Percentiles rank a stretch among this genome's conserved stretches.
These are phyloP conservation scores for Casuarius casuarius DNA, from an alignment of 2,113 vertebrate species.

Conservation along the genomic window DNA sequence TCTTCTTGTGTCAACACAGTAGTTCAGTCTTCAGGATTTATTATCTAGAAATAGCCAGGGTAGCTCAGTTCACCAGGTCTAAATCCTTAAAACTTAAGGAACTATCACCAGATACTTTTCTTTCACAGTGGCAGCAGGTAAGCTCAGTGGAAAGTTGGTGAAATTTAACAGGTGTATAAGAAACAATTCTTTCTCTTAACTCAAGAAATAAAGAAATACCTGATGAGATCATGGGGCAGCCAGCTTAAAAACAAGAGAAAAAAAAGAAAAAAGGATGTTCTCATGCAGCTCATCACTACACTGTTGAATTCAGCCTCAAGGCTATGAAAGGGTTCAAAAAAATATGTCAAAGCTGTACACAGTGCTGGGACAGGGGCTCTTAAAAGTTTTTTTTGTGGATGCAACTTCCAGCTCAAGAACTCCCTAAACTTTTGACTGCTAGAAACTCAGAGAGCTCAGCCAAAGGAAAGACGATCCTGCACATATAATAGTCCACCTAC, in stretches of 20 bases:
- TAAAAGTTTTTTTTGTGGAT: neutral
- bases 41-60: neutral
- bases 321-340: neutral
- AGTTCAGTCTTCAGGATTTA: neutral
- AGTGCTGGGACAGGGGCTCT: neutral
- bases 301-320: neutral
- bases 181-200: neutral
- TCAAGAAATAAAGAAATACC: neutral
- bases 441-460: neutral
- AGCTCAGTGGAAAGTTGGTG: neutral
- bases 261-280: neutral
- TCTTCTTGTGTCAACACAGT: neutral
- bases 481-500: neutral
- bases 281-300: neutral
- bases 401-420: neutral
- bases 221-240: neutral
- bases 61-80: neutral
- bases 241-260: neutral
- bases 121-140: neutral
- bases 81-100: neutral
- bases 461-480: neutral
- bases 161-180: neutral
- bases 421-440: neutral
- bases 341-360: accelerated
- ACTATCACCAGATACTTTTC: neutral